Conservation (phyloP, 2,888 invertebrate genomes). For the Eupelmus urozonus region DNA sequence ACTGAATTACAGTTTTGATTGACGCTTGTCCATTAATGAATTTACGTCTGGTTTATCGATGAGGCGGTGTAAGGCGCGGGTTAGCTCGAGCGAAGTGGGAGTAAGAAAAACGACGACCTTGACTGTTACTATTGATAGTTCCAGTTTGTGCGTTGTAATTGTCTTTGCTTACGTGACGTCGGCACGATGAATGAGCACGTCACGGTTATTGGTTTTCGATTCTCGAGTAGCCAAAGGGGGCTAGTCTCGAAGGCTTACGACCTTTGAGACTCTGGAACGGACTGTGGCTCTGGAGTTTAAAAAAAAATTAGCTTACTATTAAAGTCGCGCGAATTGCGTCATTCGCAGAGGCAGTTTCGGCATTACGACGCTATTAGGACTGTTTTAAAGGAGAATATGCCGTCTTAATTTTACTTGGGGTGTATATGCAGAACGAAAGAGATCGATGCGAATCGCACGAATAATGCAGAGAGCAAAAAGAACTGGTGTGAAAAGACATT, state of each 20-base stretch:
- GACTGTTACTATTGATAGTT: constrained; percentile 7
- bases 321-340: constrained; percentile 17
- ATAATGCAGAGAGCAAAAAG: background rate
- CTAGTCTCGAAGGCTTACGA: constrained; percentile 41
- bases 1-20: no score
- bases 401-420: background rate
- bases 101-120: constrained; percentile 13
- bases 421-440: background rate
- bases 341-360: background rate
- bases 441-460: background rate
- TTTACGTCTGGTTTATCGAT: no score
- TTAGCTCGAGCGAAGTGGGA: no score
- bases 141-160: constrained; percentile 12
- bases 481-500: background rate
- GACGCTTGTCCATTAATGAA: no score
- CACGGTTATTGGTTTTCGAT: constrained; percentile 44
- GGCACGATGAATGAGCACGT: constrained; percentile 20
- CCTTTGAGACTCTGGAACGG: constrained; percentile 13
- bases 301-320: constrained; percentile 18
- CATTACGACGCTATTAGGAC: constrained; percentile 15
- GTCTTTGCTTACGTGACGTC: constrained; percentile 1
- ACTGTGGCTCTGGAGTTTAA: background rate
- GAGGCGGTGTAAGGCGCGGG: no score
- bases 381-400: background rate
- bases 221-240: no score